Percentiles rank a stretch among this genome's conserved stretches.
Evolutionary conservation across 2,797 vertebrate species (phyloP).

Genomic region (Zenarchopterus dispar): DNA sequence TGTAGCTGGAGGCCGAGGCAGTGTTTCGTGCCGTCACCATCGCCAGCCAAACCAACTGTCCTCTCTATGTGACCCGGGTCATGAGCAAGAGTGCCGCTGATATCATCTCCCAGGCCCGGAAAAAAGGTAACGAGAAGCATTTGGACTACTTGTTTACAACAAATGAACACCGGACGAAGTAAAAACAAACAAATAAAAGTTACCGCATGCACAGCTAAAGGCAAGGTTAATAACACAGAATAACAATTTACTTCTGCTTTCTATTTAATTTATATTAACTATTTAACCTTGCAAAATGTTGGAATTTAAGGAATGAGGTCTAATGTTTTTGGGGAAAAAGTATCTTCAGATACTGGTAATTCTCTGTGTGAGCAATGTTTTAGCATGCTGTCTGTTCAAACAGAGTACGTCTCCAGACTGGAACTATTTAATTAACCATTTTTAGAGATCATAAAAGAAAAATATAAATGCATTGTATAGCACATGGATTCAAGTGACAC

Average conservation of each 20-base stretch:
- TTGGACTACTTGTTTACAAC: background rate
- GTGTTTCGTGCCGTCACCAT: conserved; percentile 97
- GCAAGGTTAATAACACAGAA: too few relatives aligned
- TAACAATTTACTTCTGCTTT: too few relatives aligned
- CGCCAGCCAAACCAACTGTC: conserved; percentile 98
- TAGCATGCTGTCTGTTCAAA: too few relatives aligned
- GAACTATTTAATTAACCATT: background rate
- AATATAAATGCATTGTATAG: background rate
- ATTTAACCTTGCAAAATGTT: too few relatives aligned
- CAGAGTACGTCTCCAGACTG: too few relatives aligned
- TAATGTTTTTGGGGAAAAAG: too few relatives aligned
- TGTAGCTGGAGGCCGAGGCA: conserved; percentile 95
- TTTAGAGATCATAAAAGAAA: background rate
- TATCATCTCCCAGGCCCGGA: conserved; percentile 97
- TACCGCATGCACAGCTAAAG: too few relatives aligned
- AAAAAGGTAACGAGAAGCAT: conserved; percentile 86
- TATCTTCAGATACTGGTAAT: too few relatives aligned
- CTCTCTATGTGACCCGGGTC: conserved; percentile 95
- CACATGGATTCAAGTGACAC: background rate
- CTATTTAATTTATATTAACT: too few relatives aligned
- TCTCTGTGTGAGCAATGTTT: too few relatives aligned
- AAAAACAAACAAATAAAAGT: background rate
- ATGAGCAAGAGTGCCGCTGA: conserved; percentile 99
- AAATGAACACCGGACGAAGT: background rate
- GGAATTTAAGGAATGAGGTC: too few relatives aligned